Percentiles rank a stretch among this genome's conserved stretches.
phyloP scores from a whole-genome alignment of 2,888 invertebrate genomes.

The Zaprionus obscuricornis region DNA sequence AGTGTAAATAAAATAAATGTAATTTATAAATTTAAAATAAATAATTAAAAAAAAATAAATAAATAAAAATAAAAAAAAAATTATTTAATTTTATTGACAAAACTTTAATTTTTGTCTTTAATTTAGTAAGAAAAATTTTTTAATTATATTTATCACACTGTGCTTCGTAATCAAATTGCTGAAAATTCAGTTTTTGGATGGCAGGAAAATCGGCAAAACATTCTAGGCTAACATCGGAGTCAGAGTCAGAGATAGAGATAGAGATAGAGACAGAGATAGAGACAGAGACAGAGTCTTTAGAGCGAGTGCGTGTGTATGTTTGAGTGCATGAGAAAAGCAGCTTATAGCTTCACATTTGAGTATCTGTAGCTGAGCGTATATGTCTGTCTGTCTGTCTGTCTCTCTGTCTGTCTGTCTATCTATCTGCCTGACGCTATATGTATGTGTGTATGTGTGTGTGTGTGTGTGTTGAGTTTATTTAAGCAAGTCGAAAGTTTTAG shows the following conservation, averaged over 20 bases:
- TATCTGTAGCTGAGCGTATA: conserved; percentile 40
- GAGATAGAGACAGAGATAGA: too few relatives aligned
- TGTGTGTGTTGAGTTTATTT: conserved; percentile 67
- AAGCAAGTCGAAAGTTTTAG: conserved; percentile 77
- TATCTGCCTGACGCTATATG: conserved; percentile 8
- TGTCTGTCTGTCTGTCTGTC: too few relatives aligned
- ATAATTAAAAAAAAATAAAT: background rate
- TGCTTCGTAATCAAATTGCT: conserved; percentile 70
- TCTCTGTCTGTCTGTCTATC: background rate
- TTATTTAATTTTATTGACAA: background rate
- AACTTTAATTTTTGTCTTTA: background rate
- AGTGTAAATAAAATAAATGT: conserved; percentile 14
- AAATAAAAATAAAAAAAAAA: background rate
- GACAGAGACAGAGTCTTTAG: conserved; percentile 38
- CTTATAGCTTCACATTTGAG: conserved; percentile 56
- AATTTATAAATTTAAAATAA: background rate
- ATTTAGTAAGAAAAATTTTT: background rate
- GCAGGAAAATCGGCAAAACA: conserved; percentile 56
- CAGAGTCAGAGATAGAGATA: too few relatives aligned
- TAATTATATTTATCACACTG: conserved; percentile 33
- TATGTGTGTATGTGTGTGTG: conserved; percentile 22
- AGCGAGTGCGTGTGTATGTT: too few relatives aligned
- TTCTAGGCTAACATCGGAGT: conserved; percentile 39
- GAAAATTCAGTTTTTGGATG: conserved; percentile 48
- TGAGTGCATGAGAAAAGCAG: conserved; percentile 72